Evolutionary conservation across 2,888 invertebrate genomes (phyloP), one percentile per base, ranked within the genome.

Genomic region (Erynnis tages): DNA sequence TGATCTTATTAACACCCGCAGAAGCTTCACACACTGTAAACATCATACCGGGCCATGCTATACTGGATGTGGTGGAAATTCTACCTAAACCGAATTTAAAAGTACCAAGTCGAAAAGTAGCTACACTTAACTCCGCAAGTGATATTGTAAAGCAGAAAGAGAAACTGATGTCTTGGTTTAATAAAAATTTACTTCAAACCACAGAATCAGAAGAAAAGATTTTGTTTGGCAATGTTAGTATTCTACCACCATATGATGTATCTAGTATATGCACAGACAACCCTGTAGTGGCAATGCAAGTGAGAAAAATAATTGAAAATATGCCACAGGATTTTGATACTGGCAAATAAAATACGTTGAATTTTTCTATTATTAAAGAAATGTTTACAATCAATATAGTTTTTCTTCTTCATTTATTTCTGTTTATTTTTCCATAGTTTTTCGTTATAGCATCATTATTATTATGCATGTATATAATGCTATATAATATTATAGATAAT

Each of bases 241-340:
- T 88, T 52, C 55, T 88, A 37, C 76, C 81, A 17, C 87, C 88
- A 1, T 88, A 86, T 35, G 67, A 57, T 55, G 58, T 63, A 14
- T 62, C 57, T 32, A 76, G 82, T 63, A 74, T 88, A 54, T 82
- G 79, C 65, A 77, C 86, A 10, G 78, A 79, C 11, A 88, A 79
- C 59, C 73, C 82, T 29, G 71, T 82, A 27, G 71, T 87, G 16
- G 77, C 76, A 8, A 63, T 75, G 57, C 82, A 80, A 63, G 71
- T 86, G 46, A 78, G 62, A 55, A 79, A 74, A 63, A 59, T 86
- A 1, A 71, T 88, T 43, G 72, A 75, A 35, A 72, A 60, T 56
- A 83, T 87, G 81, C 86, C 86, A 27, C 56, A 59, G n/a, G 66
- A 78, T 59, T 76, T 71, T 66, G 54, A 64, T 47, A 58, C 59